Evolutionary conservation across 2,797 vertebrate genomes (phyloP).

Genomic region (Enteromius afrohamiltoni): DNA sequence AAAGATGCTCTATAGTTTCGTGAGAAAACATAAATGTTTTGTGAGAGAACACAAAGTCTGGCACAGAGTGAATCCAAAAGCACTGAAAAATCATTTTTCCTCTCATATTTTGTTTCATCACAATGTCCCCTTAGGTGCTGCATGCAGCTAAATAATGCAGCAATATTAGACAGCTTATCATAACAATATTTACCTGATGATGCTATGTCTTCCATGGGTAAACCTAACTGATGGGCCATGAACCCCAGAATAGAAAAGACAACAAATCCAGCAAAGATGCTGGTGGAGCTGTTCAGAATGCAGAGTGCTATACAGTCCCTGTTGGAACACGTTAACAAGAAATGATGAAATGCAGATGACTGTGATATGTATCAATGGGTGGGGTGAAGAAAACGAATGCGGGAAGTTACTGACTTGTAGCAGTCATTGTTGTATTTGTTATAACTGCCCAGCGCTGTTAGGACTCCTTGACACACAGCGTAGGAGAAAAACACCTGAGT

Average conservation of each 20-base stretch:
- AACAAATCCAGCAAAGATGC: constrained; percentile 86
- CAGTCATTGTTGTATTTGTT: constrained; percentile 94
- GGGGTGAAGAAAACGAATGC: background rate
- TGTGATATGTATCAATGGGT: background rate
- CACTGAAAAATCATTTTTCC: background rate
- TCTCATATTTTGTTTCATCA: background rate
- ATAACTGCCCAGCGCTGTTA: constrained; percentile 92
- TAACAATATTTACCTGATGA: constrained; percentile 73
- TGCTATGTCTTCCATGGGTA: constrained; percentile 75
- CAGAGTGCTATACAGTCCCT: constrained; percentile 90
- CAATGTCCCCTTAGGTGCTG: background rate
- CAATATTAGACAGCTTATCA: background rate
- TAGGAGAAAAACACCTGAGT: constrained; percentile 91
- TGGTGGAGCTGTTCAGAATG: constrained; percentile 86
- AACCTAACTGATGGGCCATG: constrained; percentile 78
- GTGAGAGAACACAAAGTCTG: background rate
- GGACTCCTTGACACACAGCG: constrained; percentile 87
- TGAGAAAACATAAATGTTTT: background rate
- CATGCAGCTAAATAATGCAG: background rate
- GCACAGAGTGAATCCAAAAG: background rate
- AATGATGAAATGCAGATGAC: background rate
- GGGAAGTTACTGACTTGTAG: constrained; percentile 81
- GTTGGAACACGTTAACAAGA: constrained; percentile 29
- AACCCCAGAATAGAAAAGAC: constrained; percentile 92
- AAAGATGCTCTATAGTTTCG: background rate